A percentile compares a stretch with the other conserved stretches of the same genome.
These are phyloP conservation scores for Drosophila kokeensis DNA, from an alignment of 2,888 invertebrate genomes.

Conservation along the genomic window DNA sequence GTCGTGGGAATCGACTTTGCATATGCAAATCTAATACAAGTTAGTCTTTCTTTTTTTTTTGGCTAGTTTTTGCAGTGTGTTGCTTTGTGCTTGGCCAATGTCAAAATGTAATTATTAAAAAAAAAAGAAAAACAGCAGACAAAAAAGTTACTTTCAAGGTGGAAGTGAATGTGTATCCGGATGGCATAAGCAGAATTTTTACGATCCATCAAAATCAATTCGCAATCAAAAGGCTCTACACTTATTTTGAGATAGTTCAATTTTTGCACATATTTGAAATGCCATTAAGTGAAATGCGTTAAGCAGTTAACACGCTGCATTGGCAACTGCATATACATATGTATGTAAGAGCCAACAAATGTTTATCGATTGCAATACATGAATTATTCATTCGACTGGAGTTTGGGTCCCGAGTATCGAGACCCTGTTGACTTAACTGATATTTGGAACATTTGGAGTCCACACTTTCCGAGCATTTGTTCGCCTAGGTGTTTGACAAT, in stretches of 20 bases:
- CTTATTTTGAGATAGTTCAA: slow-evolving; percentile 7
- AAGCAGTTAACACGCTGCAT: slow-evolving; percentile 45
- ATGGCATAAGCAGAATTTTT: slow-evolving; percentile 23
- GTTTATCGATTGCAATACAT: slow-evolving; percentile 31
- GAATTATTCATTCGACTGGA: slow-evolving; percentile 57
- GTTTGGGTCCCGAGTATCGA: slow-evolving; percentile 8
- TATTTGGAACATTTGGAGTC: slow-evolving; percentile 17
- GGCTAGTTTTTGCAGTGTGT: slow-evolving; percentile 5
- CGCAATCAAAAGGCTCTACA: slow-evolving; percentile 54
- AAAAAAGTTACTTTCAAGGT: slow-evolving; percentile 54
- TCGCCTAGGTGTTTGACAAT: slow-evolving; percentile 63
- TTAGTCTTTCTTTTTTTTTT: slow-evolving; percentile 29
- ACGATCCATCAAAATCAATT: slow-evolving; percentile 15
- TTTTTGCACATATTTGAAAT: slow-evolving; percentile 36
- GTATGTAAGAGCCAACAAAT: slow-evolving; percentile 15
- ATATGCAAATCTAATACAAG: slow-evolving; percentile 66
- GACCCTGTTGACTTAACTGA: slow-evolving; percentile 2
- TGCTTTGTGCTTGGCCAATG: slow-evolving; percentile 58
- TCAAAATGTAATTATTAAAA: slow-evolving; percentile 52
- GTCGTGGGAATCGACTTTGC: slow-evolving; percentile 78
- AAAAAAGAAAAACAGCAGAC: not conserved
- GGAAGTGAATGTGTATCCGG: slow-evolving; percentile 52
- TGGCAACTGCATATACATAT: not conserved
- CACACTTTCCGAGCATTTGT: slow-evolving; percentile 33
- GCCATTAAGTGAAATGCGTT: slow-evolving; percentile 54